These are phyloP conservation scores for Anagyrus pseudococci DNA, from an alignment of 2,888 invertebrate species.

Conservation along the genomic window DNA sequence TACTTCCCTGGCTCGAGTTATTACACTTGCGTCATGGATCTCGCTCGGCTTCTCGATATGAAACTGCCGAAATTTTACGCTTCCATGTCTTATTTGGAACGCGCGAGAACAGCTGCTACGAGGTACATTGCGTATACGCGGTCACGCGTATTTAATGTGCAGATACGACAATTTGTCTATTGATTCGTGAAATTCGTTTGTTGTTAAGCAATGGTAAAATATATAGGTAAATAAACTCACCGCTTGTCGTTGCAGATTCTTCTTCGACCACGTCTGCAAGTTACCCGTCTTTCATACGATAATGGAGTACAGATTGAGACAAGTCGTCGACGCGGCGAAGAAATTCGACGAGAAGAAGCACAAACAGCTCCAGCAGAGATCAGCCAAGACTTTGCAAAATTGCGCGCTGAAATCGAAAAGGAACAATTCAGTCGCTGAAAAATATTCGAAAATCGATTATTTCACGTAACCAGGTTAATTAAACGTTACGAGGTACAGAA, in stretches of 20 bases:
- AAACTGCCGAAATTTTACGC: constrained; percentile 46
- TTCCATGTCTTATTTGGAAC: constrained; percentile 40
- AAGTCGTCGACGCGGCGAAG: constrained; percentile 37
- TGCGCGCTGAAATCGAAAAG: background rate
- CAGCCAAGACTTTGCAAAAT: constrained; percentile 11
- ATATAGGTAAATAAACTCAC: background rate
- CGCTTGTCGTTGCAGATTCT: constrained; percentile 40
- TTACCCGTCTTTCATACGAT: constrained; percentile 34
- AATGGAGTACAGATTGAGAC: constrained; percentile 38
- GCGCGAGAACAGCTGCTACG: constrained; percentile 36
- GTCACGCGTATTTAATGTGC: too few species aligned
- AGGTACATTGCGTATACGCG: background rate
- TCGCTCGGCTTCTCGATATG: constrained; percentile 50
- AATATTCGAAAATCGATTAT: background rate
- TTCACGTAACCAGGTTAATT: too few species aligned
- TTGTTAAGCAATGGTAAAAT: background rate
- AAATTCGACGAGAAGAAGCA: constrained; percentile 40
- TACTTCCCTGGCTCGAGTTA: constrained; percentile 50
- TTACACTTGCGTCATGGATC: constrained; percentile 49
- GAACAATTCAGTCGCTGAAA: background rate
- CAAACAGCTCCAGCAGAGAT: constrained; percentile 38
- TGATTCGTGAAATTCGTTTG: too few species aligned
- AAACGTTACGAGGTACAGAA: too few species aligned
- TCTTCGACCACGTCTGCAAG: constrained; percentile 36
- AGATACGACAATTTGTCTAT: background rate